Evolutionary conservation across 2,113 vertebrate genomes (phyloP), one percentile per base, ranked within the genome.

Genomic region (Microtus ochrogaster): DNA sequence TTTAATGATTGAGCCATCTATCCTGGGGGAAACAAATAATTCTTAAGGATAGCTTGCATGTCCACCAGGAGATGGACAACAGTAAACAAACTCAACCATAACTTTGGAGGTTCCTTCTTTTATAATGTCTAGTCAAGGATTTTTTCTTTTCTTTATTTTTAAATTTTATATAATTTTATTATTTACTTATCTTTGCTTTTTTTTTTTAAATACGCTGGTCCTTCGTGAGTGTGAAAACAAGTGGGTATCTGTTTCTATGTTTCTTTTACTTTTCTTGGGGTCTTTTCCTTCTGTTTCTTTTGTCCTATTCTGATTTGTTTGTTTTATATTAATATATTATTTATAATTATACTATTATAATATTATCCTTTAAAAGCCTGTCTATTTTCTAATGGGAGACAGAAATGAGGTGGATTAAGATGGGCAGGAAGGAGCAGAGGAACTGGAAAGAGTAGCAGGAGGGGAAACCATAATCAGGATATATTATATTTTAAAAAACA

Each of bases 381-480:
- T 81, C 22, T 58, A 2, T 58, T 58, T 82, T 82, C 36, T 58
- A 82, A n/a, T 26, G 11, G 33, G 36, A 49, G 11, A 58, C 6
- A 39, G 21, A 39, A 39, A 81, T 22, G 30, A 17, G 36, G 36
- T 55, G 3, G 36, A n/a, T 58, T 36, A 33, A 58, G 21, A 58
- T 58, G 11, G 5, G 0, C 8, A 22, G 21, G 36, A 1, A 26
- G 11, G 21, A 26, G 36, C 2, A 11, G 11, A 81, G 5, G 5
- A 24, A n/a, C 10, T 13, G 17, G 33, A 36, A 24, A 10, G 33
- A 55, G 33, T 22, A n/a, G 49, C 24, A 33, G 4, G 49, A 77
- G 21, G 21, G 33, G 5, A 58, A 58, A 7, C 21, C 22, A 82
- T 58, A 14, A 81, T 13, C 10, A n/a, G 79, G 21, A 24, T 39